These are phyloP conservation scores for human (Homo sapiens) DNA, from an alignment of 2,113 vertebrate genomes.

Conservation along the genomic window DNA sequence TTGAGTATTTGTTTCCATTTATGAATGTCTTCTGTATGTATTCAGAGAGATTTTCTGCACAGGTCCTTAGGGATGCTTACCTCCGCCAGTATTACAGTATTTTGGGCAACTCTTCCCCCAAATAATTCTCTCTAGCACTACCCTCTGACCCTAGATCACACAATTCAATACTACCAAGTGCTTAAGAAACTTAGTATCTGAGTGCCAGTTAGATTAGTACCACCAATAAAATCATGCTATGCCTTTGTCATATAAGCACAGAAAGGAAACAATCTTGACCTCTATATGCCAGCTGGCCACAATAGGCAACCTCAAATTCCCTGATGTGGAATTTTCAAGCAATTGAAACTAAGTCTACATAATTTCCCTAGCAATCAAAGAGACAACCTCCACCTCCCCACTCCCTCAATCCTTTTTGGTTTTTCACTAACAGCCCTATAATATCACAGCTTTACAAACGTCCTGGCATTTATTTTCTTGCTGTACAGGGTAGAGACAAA, in stretches of 20 bases:
- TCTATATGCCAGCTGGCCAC: neutral
- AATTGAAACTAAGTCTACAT: neutral
- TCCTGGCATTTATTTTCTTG: neutral
- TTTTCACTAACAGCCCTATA: neutral
- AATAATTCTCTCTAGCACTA: neutral
- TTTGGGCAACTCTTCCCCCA: neutral
- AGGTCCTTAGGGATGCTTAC: neutral
- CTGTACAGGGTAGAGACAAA: neutral
- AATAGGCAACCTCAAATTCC: neutral
- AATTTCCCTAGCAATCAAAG: constrained; percentile 15
- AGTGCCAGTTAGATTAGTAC: neutral
- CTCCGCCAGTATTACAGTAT: neutral
- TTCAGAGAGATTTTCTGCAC: neutral
- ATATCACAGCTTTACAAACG: neutral
- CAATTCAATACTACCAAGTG: neutral
- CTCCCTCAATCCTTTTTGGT: neutral
- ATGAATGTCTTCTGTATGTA: neutral
- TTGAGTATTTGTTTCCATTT: neutral
- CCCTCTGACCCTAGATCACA: neutral
- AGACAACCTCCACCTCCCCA: neutral
- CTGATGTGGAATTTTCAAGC: constrained; percentile 5
- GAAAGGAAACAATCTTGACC: neutral
- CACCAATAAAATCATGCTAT: neutral
- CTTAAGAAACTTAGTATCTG: neutral
- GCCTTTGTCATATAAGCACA: neutral